phyloP scores from a whole-genome alignment of 2,888 invertebrate genomes.

The Brenthis daphne region DNA sequence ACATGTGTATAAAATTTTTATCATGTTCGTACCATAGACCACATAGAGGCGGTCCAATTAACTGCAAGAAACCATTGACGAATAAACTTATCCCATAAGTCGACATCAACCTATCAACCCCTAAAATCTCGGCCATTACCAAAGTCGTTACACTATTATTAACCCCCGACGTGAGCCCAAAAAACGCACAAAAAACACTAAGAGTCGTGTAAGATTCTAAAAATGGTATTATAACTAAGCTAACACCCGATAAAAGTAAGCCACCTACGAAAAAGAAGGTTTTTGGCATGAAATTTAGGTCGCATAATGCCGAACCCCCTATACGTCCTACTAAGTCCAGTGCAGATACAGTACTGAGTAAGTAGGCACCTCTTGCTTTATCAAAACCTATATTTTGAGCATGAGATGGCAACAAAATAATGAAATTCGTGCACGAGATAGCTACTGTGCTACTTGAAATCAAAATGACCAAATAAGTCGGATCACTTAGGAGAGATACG shows the following conservation, averaged over 20 bases:
- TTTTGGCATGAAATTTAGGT: conserved; percentile 89
- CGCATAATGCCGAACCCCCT: conserved; percentile 92
- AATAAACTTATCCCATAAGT: conserved; percentile 94
- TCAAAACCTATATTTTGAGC: conserved; percentile 87
- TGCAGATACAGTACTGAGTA: conserved; percentile 90
- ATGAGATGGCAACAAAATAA: conserved; percentile 90
- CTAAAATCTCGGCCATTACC: conserved; percentile 94
- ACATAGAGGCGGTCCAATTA: conserved; percentile 91
- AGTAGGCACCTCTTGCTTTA: conserved; percentile 86
- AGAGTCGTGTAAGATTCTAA: conserved; percentile 83
- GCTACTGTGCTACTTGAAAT: conserved; percentile 93
- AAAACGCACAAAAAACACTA: conserved; percentile 87
- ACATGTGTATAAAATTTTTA: conserved; percentile 86
- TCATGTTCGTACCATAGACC: conserved; percentile 86
- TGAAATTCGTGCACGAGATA: conserved; percentile 93
- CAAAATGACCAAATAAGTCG: conserved; percentile 89
- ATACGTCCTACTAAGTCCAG: conserved; percentile 92
- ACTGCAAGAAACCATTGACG: conserved; percentile 90
- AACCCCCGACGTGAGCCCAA: conserved; percentile 91
- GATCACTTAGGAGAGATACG: conserved; percentile 86
- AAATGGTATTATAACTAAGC: conserved; percentile 87
- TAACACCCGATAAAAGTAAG: conserved; percentile 88
- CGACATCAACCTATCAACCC: conserved; percentile 90
- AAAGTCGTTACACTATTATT: conserved; percentile 93
- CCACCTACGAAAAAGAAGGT: conserved; percentile 92